Conservation (phyloP, 2,888 invertebrate species). For the Dioctria rufipes region DNA sequence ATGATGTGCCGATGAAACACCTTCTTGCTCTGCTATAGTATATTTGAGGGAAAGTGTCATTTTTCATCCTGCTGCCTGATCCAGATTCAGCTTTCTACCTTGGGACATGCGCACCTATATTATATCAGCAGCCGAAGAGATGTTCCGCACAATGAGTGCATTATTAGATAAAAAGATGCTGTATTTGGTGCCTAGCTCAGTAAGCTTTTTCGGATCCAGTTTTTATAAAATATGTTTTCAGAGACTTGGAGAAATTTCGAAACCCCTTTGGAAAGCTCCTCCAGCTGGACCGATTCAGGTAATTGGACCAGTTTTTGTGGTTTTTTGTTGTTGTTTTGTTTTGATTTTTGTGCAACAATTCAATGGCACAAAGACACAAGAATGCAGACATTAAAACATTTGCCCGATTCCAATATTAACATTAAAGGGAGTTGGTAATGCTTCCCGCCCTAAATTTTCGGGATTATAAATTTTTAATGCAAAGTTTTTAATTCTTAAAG, state of each 20-base stretch:
- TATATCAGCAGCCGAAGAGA: not conserved
- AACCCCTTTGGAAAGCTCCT: slow-evolving; percentile 28
- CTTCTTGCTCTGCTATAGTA: not conserved
- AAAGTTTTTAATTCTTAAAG: too few species aligned
- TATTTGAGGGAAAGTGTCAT: slow-evolving; percentile 22
- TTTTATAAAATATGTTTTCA: not conserved
- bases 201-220: slow-evolving; percentile 35
- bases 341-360: not conserved
- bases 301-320: slow-evolving; percentile 21
- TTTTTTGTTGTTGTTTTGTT: too few species aligned
- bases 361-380: slow-evolving; percentile 13
- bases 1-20: slow-evolving; percentile 36
- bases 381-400: slow-evolving; percentile 43
- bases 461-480: too few species aligned
- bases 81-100: slow-evolving; percentile 41
- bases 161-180: slow-evolving; percentile 16
- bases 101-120: slow-evolving; percentile 13
- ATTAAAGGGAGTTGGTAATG: not conserved
- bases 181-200: not conserved
- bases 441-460: too few species aligned
- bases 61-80: slow-evolving; percentile 46
- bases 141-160: not conserved
- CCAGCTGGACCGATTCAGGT: not conserved
- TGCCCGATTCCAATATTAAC: slow-evolving; percentile 1
- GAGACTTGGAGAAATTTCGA: not conserved